Percentiles rank a stretch among this genome's conserved stretches.
Conservation (phyloP, 2,888 invertebrate species). For the Napeogenes inachia region DNA sequence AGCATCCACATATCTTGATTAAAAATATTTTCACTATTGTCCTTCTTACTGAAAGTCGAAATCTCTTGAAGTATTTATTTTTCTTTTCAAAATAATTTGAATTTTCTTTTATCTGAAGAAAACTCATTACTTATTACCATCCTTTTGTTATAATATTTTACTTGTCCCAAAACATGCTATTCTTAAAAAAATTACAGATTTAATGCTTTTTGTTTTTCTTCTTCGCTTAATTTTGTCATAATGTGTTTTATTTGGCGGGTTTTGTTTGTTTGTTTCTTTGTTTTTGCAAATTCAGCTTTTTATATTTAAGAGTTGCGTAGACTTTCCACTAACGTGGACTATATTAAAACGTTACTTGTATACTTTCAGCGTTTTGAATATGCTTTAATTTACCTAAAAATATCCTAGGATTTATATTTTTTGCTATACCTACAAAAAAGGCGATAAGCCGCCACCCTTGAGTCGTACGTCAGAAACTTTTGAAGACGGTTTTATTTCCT, state of each 20-base stretch:
- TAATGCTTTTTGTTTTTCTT: neutral
- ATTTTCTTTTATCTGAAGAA: neutral
- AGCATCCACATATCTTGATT: neutral
- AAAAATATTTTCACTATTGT: neutral
- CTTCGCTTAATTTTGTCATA: constrained; percentile 2
- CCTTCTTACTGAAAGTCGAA: neutral
- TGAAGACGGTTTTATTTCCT: constrained; percentile 9
- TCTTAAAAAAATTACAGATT: neutral
- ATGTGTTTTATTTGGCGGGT: neutral
- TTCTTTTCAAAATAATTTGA: neutral
- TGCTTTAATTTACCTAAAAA: neutral
- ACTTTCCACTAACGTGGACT: neutral
- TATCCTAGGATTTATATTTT: neutral
- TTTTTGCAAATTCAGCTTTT: too few species aligned
- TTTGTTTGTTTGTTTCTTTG: too few species aligned
- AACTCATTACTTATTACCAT: constrained; percentile 1
- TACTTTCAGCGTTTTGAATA: neutral
- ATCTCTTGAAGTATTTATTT: too few species aligned
- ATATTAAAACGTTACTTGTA: neutral
- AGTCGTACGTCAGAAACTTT: constrained; percentile 5
- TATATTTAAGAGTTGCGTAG: too few species aligned
- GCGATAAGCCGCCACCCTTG: neutral
- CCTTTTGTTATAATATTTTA: neutral
- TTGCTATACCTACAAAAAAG: constrained; percentile 3
- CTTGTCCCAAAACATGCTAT: neutral